A percentile compares a stretch with the other conserved stretches of the same genome.
Evolutionary conservation across 2,797 vertebrate genomes (phyloP).

Genomic region (Gouania willdenowi): DNA sequence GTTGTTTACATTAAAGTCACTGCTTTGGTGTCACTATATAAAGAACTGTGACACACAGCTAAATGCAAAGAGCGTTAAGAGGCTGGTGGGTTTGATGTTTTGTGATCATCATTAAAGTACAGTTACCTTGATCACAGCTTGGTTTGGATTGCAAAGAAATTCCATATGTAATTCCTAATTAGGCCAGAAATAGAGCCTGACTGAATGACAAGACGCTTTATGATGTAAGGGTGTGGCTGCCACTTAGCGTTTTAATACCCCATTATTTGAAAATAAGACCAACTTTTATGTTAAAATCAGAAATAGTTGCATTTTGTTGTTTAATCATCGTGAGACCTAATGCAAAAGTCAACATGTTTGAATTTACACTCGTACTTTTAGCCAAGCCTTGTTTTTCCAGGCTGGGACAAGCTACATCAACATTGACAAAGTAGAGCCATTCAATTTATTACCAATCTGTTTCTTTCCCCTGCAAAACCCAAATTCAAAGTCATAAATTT

Average conservation of each 20-base stretch:
- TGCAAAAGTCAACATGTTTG: neutral
- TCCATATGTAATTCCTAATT: conserved; percentile 33
- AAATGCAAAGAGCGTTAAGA: conserved; percentile 16
- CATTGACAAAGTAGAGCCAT: conserved; percentile 25
- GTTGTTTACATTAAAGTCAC: conserved; percentile 21
- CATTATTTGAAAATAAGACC: neutral
- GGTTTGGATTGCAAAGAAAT: conserved; percentile 28
- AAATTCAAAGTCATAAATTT: conserved; percentile 52
- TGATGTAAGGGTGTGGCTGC: conserved; percentile 46
- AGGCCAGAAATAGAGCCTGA: conserved; percentile 23
- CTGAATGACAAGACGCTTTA: conserved; percentile 13
- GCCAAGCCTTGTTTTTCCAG: no score
- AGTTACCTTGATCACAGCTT: conserved; percentile 27
- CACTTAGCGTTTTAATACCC: conserved; percentile 24
- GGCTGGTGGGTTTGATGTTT: conserved; percentile 41
- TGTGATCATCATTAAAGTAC: conserved; percentile 32
- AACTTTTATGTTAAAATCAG: conserved; percentile 42
- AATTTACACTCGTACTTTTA: conserved; percentile 4
- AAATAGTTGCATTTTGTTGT: conserved; percentile 24
- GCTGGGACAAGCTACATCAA: no score
- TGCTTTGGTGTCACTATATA: conserved; percentile 24
- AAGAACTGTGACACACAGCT: conserved; percentile 29
- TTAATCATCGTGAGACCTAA: conserved; percentile 10
- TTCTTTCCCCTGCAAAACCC: conserved; percentile 24
- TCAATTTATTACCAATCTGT: conserved; percentile 28